These are phyloP conservation scores for Ctenomys sociabilis DNA, from an alignment of 2,113 vertebrate genomes.

Conservation along the genomic window DNA sequence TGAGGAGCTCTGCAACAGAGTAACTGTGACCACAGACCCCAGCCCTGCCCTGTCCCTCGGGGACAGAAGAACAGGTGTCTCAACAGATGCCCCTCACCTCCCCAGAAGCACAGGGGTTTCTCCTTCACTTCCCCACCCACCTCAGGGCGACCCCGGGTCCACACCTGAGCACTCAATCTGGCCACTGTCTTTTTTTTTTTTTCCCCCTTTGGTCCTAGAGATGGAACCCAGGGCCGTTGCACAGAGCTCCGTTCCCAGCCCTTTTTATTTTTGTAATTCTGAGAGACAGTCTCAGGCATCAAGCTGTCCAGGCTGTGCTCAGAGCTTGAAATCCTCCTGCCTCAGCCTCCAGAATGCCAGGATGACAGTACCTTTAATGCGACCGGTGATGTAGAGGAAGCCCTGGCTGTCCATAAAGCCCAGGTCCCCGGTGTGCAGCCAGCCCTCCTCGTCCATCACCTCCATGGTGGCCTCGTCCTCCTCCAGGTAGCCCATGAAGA, in stretches of 20 bases:
- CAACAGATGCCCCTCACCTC: fast-evolving
- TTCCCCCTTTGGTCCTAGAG: neutral
- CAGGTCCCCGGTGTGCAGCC: conserved; percentile 96
- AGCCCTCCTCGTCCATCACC: conserved; percentile 90
- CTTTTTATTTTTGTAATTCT: neutral
- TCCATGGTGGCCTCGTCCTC: conserved; percentile 90
- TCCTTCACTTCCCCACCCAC: neutral
- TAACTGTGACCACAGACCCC: neutral
- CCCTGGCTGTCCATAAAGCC: conserved; percentile 89
- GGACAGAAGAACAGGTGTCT: neutral
- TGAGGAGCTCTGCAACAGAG: conserved; percentile 91
- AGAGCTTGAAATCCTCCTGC: neutral
- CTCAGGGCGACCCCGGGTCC: neutral
- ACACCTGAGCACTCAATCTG: neutral
- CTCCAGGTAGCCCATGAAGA: conserved; percentile 98
- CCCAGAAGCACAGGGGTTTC: neutral
- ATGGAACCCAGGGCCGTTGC: neutral
- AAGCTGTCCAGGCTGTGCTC: neutral
- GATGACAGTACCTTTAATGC: conserved; percentile 92
- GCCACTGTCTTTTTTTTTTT: fast-evolving
- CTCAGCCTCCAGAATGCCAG: neutral
- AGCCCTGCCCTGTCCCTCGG: neutral
- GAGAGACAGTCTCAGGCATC: neutral
- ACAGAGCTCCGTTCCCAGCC: neutral
- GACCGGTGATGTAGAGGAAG: conserved; percentile 94